phyloP scores from a whole-genome alignment of 1,140 invertebrate species.

The Euborellia annulipes region DNA sequence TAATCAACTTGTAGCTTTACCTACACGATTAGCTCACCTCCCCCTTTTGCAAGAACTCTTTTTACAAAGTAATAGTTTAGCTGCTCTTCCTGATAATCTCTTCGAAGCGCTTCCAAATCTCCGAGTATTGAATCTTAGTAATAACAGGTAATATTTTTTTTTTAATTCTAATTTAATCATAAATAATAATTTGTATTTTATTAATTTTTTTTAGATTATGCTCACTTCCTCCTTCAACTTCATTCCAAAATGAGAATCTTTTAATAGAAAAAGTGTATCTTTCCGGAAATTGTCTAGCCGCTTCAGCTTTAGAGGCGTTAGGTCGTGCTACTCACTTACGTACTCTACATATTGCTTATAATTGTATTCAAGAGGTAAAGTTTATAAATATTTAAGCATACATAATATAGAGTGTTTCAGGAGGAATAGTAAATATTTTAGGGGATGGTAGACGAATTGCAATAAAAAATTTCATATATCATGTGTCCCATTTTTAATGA shows the following conservation, averaged over 20 bases:
- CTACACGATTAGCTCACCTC: constrained; percentile 37
- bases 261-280: constrained; percentile 52
- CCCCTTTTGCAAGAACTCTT: constrained; percentile 43
- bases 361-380: constrained; percentile 34
- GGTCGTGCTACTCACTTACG: constrained; percentile 45
- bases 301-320: constrained; percentile 49
- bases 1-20: constrained; percentile 54
- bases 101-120: constrained; percentile 34
- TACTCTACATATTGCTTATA: constrained; percentile 61
- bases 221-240: neutral
- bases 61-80: constrained; percentile 60
- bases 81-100: constrained; percentile 53
- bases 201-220: constrained; percentile 1
- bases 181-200: neutral
- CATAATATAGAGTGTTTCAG: too few species aligned
- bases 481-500: too few species aligned
- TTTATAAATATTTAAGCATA: too few species aligned
- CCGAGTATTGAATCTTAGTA: constrained; percentile 56
- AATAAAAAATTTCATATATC: too few species aligned
- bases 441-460: too few species aligned
- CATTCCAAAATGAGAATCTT: too few species aligned
- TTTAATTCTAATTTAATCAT: neutral
- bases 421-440: too few species aligned
- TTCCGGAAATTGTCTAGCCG: constrained; percentile 59
- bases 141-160: constrained; percentile 33